Conservation (phyloP, 2,797 vertebrate genomes). For the Centroberyx gerrardi region DNA sequence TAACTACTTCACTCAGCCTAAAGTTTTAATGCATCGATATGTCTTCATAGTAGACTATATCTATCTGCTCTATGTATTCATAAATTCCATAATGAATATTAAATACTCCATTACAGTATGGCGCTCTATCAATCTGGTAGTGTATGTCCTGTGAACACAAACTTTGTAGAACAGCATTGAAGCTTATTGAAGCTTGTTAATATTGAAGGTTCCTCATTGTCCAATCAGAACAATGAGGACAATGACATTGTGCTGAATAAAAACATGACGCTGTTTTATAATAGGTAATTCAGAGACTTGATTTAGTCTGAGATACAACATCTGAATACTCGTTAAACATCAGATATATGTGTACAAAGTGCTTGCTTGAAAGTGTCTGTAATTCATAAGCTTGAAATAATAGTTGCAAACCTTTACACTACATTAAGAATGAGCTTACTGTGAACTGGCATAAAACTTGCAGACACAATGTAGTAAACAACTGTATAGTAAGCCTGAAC, state of each 20-base stretch:
- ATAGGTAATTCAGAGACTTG: constrained; percentile 56
- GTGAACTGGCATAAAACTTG: constrained; percentile 46
- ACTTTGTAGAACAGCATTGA: constrained; percentile 56
- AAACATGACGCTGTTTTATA: constrained; percentile 59
- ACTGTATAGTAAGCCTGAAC: constrained; percentile 59
- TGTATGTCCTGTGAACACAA: constrained; percentile 67
- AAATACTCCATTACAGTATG: constrained; percentile 76
- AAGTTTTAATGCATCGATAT: constrained; percentile 40
- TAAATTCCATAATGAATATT: constrained; percentile 59
- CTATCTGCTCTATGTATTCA: constrained; percentile 52
- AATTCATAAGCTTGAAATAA: constrained; percentile 66
- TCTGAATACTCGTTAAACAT: constrained; percentile 60
- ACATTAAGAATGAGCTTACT: constrained; percentile 53
- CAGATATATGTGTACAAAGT: constrained; percentile 74
- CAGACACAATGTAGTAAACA: constrained; percentile 70
- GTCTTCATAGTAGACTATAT: constrained; percentile 58
- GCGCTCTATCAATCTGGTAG: constrained; percentile 70
- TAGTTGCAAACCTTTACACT: constrained; percentile 52
- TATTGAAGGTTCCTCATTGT: constrained; percentile 56
- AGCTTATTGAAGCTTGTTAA: constrained; percentile 68
- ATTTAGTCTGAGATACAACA: constrained; percentile 67
- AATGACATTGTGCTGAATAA: constrained; percentile 12
- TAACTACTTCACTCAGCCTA: constrained; percentile 45
- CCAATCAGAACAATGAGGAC: constrained; percentile 32
- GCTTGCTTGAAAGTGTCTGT: constrained; percentile 79